Conservation (phyloP, 2,797 vertebrate species). For the Bryconaethiops microstoma region DNA sequence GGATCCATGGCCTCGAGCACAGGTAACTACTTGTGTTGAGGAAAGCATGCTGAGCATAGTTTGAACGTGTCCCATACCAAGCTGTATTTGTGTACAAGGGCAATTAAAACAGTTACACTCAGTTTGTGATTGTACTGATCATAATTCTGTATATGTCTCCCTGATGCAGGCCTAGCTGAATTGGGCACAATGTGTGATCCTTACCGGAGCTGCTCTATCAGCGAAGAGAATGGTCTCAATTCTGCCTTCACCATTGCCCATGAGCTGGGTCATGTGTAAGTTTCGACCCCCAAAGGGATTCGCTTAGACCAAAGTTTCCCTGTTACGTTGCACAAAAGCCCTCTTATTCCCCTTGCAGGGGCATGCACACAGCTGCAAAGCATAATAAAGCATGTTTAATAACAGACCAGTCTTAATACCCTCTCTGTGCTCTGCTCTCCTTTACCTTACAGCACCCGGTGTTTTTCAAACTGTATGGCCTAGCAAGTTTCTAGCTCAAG, state of each 20-base stretch:
- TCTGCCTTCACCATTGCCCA: slow-evolving; percentile 97
- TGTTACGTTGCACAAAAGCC: slow-evolving; percentile 36
- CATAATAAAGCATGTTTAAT: slow-evolving; percentile 76
- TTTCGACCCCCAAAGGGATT: slow-evolving; percentile 64
- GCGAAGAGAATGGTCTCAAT: slow-evolving; percentile 96
- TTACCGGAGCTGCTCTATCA: slow-evolving; percentile 94
- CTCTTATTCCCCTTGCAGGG: slow-evolving; percentile 42
- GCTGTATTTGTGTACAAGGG: too few relatives aligned
- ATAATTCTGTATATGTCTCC: slow-evolving; percentile 53
- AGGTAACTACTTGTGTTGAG: too few relatives aligned
- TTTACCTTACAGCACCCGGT: slow-evolving; percentile 10
- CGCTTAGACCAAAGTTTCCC: slow-evolving; percentile 29
- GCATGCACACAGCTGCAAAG: slow-evolving; percentile 76
- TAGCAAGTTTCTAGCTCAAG: slow-evolving; percentile 14
- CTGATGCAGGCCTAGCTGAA: slow-evolving; percentile 88
- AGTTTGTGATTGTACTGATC: neutral
- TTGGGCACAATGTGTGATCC: slow-evolving; percentile 96
- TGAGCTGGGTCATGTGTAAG: slow-evolving; percentile 97
- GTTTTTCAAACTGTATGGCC: slow-evolving; percentile 56
- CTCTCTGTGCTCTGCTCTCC: slow-evolving; percentile 49
- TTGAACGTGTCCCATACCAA: too few relatives aligned
- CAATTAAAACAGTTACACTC: too few relatives aligned
- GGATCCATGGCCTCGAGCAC: too few relatives aligned
- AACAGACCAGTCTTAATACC: slow-evolving; percentile 69
- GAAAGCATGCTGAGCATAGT: too few relatives aligned